Percentiles rank a stretch among this genome's conserved stretches.
These are phyloP conservation scores for Drosophila guanche DNA, from an alignment of 1,140 invertebrate genomes.

Conservation along the genomic window DNA sequence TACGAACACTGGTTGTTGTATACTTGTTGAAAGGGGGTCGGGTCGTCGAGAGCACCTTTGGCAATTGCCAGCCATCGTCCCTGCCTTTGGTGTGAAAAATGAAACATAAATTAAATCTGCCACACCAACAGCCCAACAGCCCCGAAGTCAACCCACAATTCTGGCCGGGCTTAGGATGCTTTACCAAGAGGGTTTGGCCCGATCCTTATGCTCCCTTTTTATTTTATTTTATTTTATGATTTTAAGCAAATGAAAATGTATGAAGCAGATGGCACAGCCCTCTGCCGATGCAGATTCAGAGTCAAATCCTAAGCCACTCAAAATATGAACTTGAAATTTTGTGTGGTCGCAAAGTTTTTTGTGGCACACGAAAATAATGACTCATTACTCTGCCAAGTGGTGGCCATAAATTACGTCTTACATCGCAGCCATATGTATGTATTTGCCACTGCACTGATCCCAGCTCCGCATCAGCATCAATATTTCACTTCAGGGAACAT, in stretches of 20 bases:
- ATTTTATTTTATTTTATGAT: constrained; percentile 47
- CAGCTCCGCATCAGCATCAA: background rate
- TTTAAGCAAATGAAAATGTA: constrained; percentile 74
- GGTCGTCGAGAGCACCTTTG: constrained; percentile 37
- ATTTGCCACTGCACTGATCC: background rate
- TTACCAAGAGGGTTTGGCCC: no score
- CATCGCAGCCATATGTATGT: constrained; percentile 11
- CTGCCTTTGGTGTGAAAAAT: constrained; percentile 49
- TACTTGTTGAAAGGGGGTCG: constrained; percentile 44
- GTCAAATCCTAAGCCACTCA: constrained; percentile 36
- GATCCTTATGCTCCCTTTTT: constrained; percentile 31
- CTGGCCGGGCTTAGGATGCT: constrained; percentile 34
- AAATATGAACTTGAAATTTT: constrained; percentile 63
- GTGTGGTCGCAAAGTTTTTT: constrained; percentile 52
- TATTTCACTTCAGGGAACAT: constrained; percentile 26
- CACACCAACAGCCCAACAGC: constrained; percentile 1
- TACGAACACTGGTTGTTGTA: background rate
- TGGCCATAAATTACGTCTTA: constrained; percentile 58
- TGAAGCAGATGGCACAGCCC: constrained; percentile 57
- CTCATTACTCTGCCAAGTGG: constrained; percentile 59
- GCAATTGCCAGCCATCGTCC: constrained; percentile 31
- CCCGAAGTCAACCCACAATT: constrained; percentile 42
- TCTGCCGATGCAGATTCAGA: constrained; percentile 1
- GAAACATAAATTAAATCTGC: constrained; percentile 61
- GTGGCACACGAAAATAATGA: constrained; percentile 70